These are phyloP conservation scores for Orgyia antiqua DNA, from an alignment of 2,888 invertebrate species.

Conservation along the genomic window DNA sequence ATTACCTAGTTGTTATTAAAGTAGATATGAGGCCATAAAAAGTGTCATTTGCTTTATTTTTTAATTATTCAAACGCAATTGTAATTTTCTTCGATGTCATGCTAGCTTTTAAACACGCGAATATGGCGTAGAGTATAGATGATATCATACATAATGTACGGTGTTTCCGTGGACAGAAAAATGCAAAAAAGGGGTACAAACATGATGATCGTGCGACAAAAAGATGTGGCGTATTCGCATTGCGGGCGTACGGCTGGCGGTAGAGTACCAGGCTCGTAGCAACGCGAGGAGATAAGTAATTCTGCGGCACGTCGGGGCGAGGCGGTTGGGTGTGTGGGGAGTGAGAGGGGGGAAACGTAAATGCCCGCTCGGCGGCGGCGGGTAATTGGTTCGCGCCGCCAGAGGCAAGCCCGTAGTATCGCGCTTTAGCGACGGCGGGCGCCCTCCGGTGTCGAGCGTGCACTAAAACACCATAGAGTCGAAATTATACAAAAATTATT, in stretches of 20 bases:
- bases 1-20: too few relatives aligned
- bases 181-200: constrained; percentile 26
- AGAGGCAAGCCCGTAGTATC: constrained; percentile 77
- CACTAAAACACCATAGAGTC: constrained; percentile 41
- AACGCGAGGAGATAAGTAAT: constrained; percentile 60
- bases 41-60: too few relatives aligned
- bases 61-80: constrained; percentile 22
- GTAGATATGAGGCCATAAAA: too few relatives aligned
- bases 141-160: constrained; percentile 1
- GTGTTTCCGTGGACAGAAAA: constrained; percentile 11
- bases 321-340: constrained; percentile 27
- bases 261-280: constrained; percentile 62
- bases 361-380: constrained; percentile 70
- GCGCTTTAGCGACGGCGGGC: constrained; percentile 78
- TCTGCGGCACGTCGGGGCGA: constrained; percentile 41
- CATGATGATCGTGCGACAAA: constrained; percentile 36
- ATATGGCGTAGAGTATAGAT: background rate
- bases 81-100: constrained; percentile 10
- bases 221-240: constrained; percentile 58
- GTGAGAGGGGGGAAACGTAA: constrained; percentile 53
- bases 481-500: constrained; percentile 26
- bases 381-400: constrained; percentile 79
- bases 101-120: constrained; percentile 6
- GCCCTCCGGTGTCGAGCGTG: constrained; percentile 74
- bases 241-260: constrained; percentile 69